Conservation (phyloP, 1,140 invertebrate species). For the Drosophila bipectinata region DNA sequence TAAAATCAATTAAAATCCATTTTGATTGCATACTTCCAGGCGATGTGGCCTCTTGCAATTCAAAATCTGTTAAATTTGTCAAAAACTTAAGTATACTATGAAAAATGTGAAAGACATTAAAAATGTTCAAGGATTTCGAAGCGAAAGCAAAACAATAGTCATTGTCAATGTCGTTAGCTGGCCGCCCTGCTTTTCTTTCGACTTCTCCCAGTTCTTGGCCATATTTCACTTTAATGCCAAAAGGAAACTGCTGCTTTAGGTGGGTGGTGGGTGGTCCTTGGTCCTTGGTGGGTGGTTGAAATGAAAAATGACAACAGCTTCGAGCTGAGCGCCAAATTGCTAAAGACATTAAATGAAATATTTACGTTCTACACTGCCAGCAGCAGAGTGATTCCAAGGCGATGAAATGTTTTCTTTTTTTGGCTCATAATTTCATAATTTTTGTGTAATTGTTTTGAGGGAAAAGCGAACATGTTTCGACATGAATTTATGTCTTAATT, state of each 20-base stretch:
- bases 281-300: constrained; percentile 11
- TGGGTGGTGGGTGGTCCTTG: background rate
- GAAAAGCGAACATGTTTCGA: constrained; percentile 36
- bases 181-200: constrained; percentile 16
- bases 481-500: constrained; percentile 22
- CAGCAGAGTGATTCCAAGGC: constrained; percentile 9
- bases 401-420: background rate
- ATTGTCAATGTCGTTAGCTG: constrained; percentile 43
- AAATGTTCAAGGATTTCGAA: constrained; percentile 26
- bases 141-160: constrained; percentile 45
- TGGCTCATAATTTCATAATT: constrained; percentile 34
- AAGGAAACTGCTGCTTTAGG: constrained; percentile 14
- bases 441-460: constrained; percentile 41
- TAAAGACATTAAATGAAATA: constrained; percentile 74
- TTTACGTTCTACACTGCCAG: constrained; percentile 24
- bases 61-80: constrained; percentile 1
- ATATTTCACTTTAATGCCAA: constrained; percentile 75
- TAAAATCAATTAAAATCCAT: constrained; percentile 78
- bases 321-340: constrained; percentile 57
- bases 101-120: constrained; percentile 43
- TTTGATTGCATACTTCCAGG: constrained; percentile 67
- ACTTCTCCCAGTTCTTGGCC: constrained; percentile 23
- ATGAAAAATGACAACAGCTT: constrained; percentile 72
- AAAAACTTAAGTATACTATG: constrained; percentile 35
- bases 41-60: background rate